Percentiles rank a stretch among this genome's conserved stretches.
Evolutionary conservation across 2,113 vertebrate genomes (phyloP).

Genomic region (Amazona guildingii): DNA sequence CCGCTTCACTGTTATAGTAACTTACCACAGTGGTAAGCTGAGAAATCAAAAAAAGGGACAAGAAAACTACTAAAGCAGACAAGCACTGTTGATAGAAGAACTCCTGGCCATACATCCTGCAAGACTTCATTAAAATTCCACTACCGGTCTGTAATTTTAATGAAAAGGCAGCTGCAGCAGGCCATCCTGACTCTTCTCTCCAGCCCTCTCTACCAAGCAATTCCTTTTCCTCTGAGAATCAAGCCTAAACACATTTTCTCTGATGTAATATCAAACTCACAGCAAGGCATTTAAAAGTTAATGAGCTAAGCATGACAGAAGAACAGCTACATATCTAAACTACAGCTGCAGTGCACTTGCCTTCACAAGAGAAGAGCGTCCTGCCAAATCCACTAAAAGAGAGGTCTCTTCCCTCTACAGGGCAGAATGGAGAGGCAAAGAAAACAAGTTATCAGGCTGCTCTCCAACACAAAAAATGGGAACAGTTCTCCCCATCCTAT

Average conservation of each 20-base stretch:
- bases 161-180: background rate
- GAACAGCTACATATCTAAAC: background rate
- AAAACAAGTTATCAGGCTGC: background rate
- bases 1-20: background rate
- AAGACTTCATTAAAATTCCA: background rate
- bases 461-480: background rate
- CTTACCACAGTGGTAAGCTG: background rate
- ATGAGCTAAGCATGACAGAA: background rate
- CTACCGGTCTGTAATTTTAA: background rate
- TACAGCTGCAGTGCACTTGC: background rate
- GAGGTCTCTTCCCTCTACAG: background rate
- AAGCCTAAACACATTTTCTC: background rate
- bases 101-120: background rate
- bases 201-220: background rate
- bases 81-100: background rate
- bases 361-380: background rate
- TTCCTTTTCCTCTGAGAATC: background rate
- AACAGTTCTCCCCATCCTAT: background rate
- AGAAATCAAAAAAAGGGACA: background rate
- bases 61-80: background rate
- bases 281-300: constrained; percentile 9
- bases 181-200: background rate
- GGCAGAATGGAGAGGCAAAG: background rate
- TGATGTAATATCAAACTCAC: background rate
- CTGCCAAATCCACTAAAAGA: background rate